phyloP scores from a whole-genome alignment of 2,113 vertebrate genomes.

The Chitala chitala region DNA sequence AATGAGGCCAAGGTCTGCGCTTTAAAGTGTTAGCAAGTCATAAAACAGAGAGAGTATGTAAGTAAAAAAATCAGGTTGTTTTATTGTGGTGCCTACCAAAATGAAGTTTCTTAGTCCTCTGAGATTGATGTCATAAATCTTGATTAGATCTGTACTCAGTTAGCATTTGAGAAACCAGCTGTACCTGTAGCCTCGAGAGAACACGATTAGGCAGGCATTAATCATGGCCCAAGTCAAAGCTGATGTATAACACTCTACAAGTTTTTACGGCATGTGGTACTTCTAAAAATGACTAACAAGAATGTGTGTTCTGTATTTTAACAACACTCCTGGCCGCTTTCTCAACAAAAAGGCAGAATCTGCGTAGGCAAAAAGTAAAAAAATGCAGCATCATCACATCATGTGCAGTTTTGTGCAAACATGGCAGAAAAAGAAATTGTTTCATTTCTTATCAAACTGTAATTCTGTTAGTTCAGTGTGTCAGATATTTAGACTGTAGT shows the following conservation, averaged over 20 bases:
- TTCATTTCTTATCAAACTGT: neutral
- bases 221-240: conserved; percentile 32
- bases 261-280: conserved; percentile 35
- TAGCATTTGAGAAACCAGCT: conserved; percentile 22
- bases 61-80: neutral
- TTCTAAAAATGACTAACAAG: conserved; percentile 29
- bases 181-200: neutral
- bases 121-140: conserved; percentile 33
- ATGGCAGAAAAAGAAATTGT: conserved; percentile 30
- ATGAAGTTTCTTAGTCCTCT: conserved; percentile 8
- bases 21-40: neutral
- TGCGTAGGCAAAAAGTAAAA: conserved; percentile 37
- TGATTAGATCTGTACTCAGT: conserved; percentile 22
- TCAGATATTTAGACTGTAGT: too few relatives aligned
- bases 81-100: neutral
- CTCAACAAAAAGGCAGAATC: conserved; percentile 4
- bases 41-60: neutral
- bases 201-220: conserved; percentile 14
- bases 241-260: conserved; percentile 45
- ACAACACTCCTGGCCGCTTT: neutral
- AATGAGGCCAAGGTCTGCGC: neutral
- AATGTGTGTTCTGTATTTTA: conserved; percentile 29
- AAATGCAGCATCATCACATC: neutral
- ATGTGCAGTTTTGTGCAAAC: conserved; percentile 20
- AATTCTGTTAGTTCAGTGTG: neutral